Conservation (phyloP, 1,140 invertebrate species). For the Brachionus rubens region DNA sequence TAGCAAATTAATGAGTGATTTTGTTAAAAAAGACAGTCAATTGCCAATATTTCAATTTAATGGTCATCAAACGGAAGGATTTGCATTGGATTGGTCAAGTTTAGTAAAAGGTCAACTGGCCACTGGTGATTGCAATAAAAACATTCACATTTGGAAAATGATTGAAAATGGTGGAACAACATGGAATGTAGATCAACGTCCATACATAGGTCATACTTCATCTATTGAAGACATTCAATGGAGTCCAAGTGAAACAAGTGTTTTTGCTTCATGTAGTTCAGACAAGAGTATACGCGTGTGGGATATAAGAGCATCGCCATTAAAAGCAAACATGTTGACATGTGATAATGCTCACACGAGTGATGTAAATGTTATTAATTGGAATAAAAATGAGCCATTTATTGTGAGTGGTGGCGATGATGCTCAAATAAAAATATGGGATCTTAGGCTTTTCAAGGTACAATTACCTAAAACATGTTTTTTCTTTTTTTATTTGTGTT, state of each 20-base stretch:
- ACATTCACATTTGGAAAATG: slow-evolving; percentile 88
- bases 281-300: slow-evolving; percentile 71
- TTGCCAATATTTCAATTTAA: slow-evolving; percentile 35
- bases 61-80: slow-evolving; percentile 65
- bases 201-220: slow-evolving; percentile 77
- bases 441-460: slow-evolving; percentile 83
- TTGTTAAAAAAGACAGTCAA: slow-evolving; percentile 16
- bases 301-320: slow-evolving; percentile 77
- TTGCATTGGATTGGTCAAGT: slow-evolving; percentile 85
- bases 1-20: slow-evolving; percentile 61
- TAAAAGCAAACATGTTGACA: slow-evolving; percentile 87
- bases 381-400: slow-evolving; percentile 84
- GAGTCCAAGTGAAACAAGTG: slow-evolving; percentile 83
- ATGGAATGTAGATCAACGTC: slow-evolving; percentile 86
- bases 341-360: slow-evolving; percentile 77
- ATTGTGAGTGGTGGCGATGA: slow-evolving; percentile 92
- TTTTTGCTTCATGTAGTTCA: slow-evolving; percentile 89
- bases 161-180: slow-evolving; percentile 67
- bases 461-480: too few species aligned
- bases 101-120: slow-evolving; percentile 73
- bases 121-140: slow-evolving; percentile 82
- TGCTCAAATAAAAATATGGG: slow-evolving; percentile 88
- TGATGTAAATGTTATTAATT: slow-evolving; percentile 96
- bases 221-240: slow-evolving; percentile 98
- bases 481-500: too few species aligned